Percentiles rank a stretch among this genome's conserved stretches.
phyloP scores from a whole-genome alignment of 2,797 vertebrate genomes.

The Pteronotus mesoamericanus region DNA sequence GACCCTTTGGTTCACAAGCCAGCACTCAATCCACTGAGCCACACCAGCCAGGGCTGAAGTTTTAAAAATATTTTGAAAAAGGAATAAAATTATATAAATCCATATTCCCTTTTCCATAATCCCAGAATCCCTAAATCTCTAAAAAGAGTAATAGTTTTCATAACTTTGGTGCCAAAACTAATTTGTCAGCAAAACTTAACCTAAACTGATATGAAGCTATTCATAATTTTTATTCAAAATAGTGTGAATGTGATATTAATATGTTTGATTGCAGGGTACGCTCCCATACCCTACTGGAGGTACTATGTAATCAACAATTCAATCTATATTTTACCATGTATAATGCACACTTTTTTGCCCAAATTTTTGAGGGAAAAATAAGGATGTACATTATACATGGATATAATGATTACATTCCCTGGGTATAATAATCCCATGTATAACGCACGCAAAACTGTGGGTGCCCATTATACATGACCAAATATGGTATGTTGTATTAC shows the following conservation, averaged over 20 bases:
- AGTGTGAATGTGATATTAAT: background rate
- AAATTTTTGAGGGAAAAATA: no score
- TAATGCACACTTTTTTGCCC: no score
- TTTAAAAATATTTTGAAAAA: background rate
- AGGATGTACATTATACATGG: no score
- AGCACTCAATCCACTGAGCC: no score
- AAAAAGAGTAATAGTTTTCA: background rate
- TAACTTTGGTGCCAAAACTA: constrained; percentile 1
- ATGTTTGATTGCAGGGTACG: background rate
- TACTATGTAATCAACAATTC: background rate
- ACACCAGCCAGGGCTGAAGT: no score
- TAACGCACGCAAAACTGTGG: no score
- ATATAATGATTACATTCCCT: no score
- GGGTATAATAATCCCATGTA: no score
- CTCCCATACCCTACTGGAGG: background rate
- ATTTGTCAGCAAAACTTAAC: constrained; percentile 7
- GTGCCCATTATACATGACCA: no score
- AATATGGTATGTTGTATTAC: background rate
- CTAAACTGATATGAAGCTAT: background rate
- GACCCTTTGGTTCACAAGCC: no score
- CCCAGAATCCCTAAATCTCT: background rate
- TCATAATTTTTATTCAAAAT: constrained; percentile 10
- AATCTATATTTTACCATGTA: no score
- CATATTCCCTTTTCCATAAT: constrained; percentile 1
- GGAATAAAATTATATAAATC: background rate